Percentiles rank a stretch among this genome's conserved stretches.
These are phyloP conservation scores for Cotesia chilonis DNA, from an alignment of 1,140 invertebrate species.

Conservation along the genomic window DNA sequence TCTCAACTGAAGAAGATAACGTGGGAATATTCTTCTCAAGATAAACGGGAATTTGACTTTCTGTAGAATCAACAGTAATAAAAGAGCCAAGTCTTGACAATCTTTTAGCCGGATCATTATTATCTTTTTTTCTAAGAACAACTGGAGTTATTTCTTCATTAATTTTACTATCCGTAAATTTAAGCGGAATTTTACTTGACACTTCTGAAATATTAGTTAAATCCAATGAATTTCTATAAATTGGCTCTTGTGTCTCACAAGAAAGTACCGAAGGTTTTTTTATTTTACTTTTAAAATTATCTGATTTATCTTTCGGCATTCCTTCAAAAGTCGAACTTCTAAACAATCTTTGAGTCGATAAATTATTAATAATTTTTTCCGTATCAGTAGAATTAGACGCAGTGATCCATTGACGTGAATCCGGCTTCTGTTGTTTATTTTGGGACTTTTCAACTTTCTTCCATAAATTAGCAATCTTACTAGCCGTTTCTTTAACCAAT, in stretches of 20 bases:
- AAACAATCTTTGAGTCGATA: conserved; percentile 65
- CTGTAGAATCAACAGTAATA: conserved; percentile 55
- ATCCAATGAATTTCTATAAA: conserved; percentile 58
- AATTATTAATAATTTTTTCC: conserved; percentile 22
- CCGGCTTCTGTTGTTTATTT: conserved; percentile 69
- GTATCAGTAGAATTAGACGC: conserved; percentile 49
- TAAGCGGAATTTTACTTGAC: conserved; percentile 51
- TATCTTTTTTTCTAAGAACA: conserved; percentile 45
- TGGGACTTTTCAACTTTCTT: conserved; percentile 83
- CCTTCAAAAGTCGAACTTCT: conserved; percentile 79
- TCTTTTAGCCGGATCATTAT: conserved; percentile 53
- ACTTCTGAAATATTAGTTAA: conserved; percentile 48
- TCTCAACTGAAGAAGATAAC: background rate
- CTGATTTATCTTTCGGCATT: conserved; percentile 59
- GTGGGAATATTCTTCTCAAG: background rate
- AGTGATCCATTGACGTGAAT: conserved; percentile 73
- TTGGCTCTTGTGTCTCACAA: conserved; percentile 30
- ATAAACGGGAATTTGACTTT: background rate
- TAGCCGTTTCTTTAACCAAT: conserved; percentile 77
- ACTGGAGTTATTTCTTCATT: conserved; percentile 41
- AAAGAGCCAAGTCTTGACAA: conserved; percentile 67
- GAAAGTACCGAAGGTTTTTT: conserved; percentile 32
- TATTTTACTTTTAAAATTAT: conserved; percentile 30
- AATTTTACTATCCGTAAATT: conserved; percentile 44
- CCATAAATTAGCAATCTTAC: conserved; percentile 89